Base-by-base conservation (phyloP, 2,888 invertebrate species). In the Pyralis farinalis region DNA sequence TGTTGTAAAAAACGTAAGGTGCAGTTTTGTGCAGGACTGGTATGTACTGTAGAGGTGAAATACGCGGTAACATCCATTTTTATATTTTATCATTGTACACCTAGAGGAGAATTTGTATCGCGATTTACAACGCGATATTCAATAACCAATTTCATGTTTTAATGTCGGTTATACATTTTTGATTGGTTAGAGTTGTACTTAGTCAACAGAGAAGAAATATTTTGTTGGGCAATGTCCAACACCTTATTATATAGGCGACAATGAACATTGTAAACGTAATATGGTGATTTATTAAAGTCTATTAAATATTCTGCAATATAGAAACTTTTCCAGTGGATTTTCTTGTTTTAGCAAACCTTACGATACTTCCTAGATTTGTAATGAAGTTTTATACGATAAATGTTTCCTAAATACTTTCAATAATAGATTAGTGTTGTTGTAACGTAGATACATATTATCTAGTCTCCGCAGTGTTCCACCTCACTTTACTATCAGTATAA, bases 381-480 rank as follows among this genome's bases (percentile, higher is more conserved):
- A n/a, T n/a, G n/a, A n/a, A n/a, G 11, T 3, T 22, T 28, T 28
- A 1, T 1, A 1, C 28, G 9, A 21, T 22, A 1, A 10, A 34
- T 8, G n/a, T 16, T 36, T 16, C n/a, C 7, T 8, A 16, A 16
- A 4, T 10, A 7, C 1, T 3, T 10, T 27, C 4, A 10, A 34
- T 3, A 3, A 7, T 32, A 7, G 32, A 37, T 40, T 35, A 27
- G 33, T 33, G 28, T 27, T 30, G 36, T 42, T 37, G 41, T 47
- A 40, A 41, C 37, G 40, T 45, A 38, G 38, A 46, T 42, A 37
- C 16, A 39, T 20, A 25, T 43, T 56, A 51, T 63, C 60, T 61
- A 61, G 59, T 61, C 61, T 52, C 43, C 42, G 37, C 40, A 47
- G 44, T 42, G 46, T 54, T 53, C 51, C 51, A 54, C 47, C 50